Base-by-base conservation (phyloP, 2,113 vertebrate species). In the Taurulus bubalis region DNA sequence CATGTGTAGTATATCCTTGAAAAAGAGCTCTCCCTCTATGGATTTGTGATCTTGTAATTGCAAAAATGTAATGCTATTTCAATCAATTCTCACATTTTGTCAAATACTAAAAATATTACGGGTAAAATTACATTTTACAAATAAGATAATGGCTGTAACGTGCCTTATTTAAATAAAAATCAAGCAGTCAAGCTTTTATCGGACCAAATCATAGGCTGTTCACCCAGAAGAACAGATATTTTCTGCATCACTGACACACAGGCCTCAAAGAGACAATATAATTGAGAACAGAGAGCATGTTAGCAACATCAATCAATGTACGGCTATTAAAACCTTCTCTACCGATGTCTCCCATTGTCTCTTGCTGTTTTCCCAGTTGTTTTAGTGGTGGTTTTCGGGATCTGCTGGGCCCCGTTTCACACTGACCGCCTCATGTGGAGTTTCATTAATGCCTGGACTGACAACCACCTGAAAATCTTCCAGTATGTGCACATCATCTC, bases 341-440 rank as follows among this genome's bases (percentile, higher is more conserved):
- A 3, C 12, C 15, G 10, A 9, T 74, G 18, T 30, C 15, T 49
- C 8, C 49, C 28, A 22, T 36, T 32, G 5, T 62, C 20, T 66
- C 3, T 36, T 28, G 10, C 4, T 81, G 16, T 68, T 58, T 76
- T 73, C 71, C 1, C 93, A 99, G 97, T 97, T 0, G 94, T 96
- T 26, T 94, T 99, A 84, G 98, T 99, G 65, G 93, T 98, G 83
- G 96, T 99, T 55, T 98, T 99, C 0, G 97, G 94, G 26, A 95
- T 98, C 94, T 98, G 98, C 92, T 99, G 98, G 98, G 98, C 98
- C 8, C 98, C 97, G 0, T 99, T 99, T 90, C 97, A 99, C 85
- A 94, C 93, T 0, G 98, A 99, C 80, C 96, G 97, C 6, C 95
- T 99, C 0, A 96, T 99, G 95, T 98, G 98, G 98, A 98, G 97